Percentiles rank a stretch among this genome's conserved stretches.
These are phyloP conservation scores for Rhynchophorus ferrugineus DNA, from an alignment of 1,140 invertebrate genomes.

Conservation along the genomic window DNA sequence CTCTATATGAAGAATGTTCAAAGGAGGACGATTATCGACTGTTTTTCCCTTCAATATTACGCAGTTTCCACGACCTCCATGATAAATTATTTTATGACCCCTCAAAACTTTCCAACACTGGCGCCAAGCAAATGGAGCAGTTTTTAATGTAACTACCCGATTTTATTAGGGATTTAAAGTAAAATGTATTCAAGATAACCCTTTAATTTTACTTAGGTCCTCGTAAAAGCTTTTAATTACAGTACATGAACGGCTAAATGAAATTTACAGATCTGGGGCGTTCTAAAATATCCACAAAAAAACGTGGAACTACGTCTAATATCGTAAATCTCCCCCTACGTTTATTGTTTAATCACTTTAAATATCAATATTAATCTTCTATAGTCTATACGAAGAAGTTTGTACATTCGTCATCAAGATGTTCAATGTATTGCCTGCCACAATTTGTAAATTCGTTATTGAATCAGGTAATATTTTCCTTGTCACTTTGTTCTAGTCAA, in stretches of 20 bases:
- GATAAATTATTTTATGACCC: slow-evolving; percentile 1
- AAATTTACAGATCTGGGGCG: slow-evolving; percentile 5
- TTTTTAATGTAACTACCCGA: slow-evolving; percentile 8
- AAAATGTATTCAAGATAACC: slow-evolving; percentile 12
- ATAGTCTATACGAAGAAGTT: no score
- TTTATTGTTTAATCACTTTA: background rate
- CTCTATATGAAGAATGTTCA: no score
- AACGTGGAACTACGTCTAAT: slow-evolving; percentile 5
- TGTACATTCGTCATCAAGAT: no score
- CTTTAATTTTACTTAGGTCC: slow-evolving; percentile 10
- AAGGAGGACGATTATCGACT: background rate
- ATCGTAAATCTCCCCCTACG: background rate
- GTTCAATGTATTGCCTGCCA: no score
- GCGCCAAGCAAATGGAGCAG: background rate
- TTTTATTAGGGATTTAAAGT: slow-evolving; percentile 9
- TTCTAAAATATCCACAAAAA: no score
- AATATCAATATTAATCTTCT: slow-evolving; percentile 1
- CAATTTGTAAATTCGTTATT: no score
- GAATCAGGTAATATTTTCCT: no score
- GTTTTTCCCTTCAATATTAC: background rate
- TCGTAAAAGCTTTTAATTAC: slow-evolving; percentile 13
- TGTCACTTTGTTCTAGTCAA: no score
- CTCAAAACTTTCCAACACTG: background rate
- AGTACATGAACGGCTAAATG: slow-evolving; percentile 1
- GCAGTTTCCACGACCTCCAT: background rate